Conservation (phyloP, 2,797 vertebrate genomes). For the Enteromius treurensis region DNA sequence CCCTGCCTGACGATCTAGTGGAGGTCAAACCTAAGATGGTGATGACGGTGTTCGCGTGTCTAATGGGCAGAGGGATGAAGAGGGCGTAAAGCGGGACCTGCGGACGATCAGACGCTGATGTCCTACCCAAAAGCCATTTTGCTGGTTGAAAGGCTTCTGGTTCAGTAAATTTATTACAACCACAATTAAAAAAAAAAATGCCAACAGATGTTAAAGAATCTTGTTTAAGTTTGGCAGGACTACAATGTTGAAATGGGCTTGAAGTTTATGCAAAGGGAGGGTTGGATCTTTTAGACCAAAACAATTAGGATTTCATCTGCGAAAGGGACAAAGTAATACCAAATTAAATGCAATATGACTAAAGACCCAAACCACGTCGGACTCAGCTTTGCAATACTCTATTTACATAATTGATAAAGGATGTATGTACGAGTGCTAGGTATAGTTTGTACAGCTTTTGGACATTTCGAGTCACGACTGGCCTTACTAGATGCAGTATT, state of each 20-base stretch:
- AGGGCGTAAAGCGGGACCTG: conserved; percentile 74
- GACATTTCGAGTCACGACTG: conserved; percentile 51
- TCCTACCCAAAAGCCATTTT: conserved; percentile 66
- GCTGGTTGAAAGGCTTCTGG: conserved; percentile 75
- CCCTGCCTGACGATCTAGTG: conserved; percentile 93
- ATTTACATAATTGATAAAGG: conserved; percentile 58
- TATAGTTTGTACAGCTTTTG: conserved; percentile 63
- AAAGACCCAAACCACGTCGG: conserved; percentile 58
- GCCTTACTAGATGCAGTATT: conserved; percentile 69
- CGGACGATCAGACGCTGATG: conserved; percentile 58
- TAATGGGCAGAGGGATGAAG: conserved; percentile 97
- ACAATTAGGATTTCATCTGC: conserved; percentile 64
- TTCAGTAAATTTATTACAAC: conserved; percentile 77
- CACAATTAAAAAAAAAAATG: conserved; percentile 48
- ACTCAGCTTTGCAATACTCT: conserved; percentile 66
- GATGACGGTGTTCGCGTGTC: conserved; percentile 97
- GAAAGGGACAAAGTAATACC: conserved; percentile 67
- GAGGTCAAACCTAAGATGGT: conserved; percentile 98
- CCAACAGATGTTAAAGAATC: conserved; percentile 72
- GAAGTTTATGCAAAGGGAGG: conserved; percentile 43
- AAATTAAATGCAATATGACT: conserved; percentile 55
- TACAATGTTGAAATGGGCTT: conserved; percentile 59
- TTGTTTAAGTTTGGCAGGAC: conserved; percentile 74
- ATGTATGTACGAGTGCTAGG: conserved; percentile 56
- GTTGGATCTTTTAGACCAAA: conserved; percentile 17